Evolutionary conservation across 2,888 invertebrate genomes (phyloP), one percentile per base, ranked within the genome.

Genomic region (Pyrrhia umbra): DNA sequence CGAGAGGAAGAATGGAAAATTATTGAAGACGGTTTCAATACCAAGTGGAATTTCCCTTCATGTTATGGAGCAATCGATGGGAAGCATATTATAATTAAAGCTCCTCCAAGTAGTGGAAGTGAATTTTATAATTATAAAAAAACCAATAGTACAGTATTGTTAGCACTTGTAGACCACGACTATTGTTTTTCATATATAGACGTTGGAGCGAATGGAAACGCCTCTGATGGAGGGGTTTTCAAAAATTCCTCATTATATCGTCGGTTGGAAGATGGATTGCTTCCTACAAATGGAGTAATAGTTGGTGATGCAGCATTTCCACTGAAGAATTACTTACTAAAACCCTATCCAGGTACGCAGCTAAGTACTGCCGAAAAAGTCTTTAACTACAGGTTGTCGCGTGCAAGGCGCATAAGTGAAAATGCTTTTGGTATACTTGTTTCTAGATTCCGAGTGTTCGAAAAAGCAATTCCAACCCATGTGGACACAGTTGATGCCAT

Each of bases 81-180:
- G 13, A 82, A 84, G 50, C 83, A 83, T 57, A 68, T 81, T n/a
- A 42, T 25, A 39, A 79, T 81, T 18, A 42, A 15, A 21, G 57
- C 57, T 46, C 51, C 57, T 16, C 18, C n/a, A 10, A 52, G 47
- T 65, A 68, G n/a, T 68, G 82, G 79, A 46, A 77, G 77, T 56
- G 23, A 57, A 39, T 75, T 57, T 49, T 82, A 51, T 49, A 81
- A 81, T 67, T 82, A 83, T 68, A 82, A 82, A 74, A 60, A 68
- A 54, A 27, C 20, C 10, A 74, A 75, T 45, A 80, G 80, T 43
- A 69, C 77, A 25, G 75, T 83, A 16, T 66, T 84, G 34, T 55
- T 83, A 56, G 82, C 79, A 37, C 37, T 79, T 30, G 79, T 79
- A 27, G 61, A 69, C 50, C 55, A 69, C 55, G 57, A 78, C 37